Conservation (phyloP, 1,140 invertebrate species). For the Plectrocnemia conspersa region DNA sequence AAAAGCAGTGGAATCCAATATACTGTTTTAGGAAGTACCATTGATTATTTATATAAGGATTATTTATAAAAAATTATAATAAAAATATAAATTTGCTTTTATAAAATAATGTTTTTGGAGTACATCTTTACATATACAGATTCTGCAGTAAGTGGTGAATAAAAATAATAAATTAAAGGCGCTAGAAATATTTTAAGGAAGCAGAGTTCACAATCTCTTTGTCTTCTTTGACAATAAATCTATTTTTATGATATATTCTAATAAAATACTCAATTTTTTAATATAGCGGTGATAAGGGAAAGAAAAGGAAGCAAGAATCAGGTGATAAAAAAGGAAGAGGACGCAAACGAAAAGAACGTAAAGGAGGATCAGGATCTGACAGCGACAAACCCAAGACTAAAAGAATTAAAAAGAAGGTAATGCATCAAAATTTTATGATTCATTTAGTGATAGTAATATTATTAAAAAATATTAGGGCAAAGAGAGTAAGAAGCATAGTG, state of each 20-base stretch:
- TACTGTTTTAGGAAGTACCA: too few species aligned
- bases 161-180: too few species aligned
- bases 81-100: too few species aligned
- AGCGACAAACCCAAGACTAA: slow-evolving; percentile 61
- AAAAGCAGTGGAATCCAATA: too few species aligned
- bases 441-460: background rate
- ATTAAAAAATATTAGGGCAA: slow-evolving; percentile 34
- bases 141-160: too few species aligned
- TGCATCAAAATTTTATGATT: background rate
- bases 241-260: slow-evolving; percentile 3
- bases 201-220: background rate
- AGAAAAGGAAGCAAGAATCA: slow-evolving; percentile 50
- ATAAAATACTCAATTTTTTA: slow-evolving; percentile 14
- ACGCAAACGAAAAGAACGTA: slow-evolving; percentile 39
- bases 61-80: too few species aligned
- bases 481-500: slow-evolving; percentile 48
- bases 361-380: slow-evolving; percentile 55
- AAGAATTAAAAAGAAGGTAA: slow-evolving; percentile 53
- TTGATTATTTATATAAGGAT: too few species aligned
- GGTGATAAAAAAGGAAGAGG: slow-evolving; percentile 46
- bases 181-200: too few species aligned
- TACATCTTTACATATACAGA: too few species aligned
- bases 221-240: background rate
- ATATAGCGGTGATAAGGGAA: slow-evolving; percentile 46
- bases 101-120: too few species aligned